These are phyloP conservation scores for Neotoma lepida DNA, from an alignment of 2,113 vertebrate genomes.

Conservation along the genomic window DNA sequence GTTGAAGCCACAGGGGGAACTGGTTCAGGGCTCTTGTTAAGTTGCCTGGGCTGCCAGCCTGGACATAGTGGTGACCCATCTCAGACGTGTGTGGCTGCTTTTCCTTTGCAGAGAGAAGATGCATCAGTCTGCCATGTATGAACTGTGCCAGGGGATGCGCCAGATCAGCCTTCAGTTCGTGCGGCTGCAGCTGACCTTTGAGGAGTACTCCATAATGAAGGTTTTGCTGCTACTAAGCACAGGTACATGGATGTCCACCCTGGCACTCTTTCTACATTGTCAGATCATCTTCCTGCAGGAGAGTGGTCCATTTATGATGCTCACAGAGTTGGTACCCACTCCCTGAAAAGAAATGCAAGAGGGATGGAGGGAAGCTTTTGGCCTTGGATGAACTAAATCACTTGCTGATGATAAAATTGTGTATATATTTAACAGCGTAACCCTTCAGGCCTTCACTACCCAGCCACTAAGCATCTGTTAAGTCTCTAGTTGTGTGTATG, in stretches of 20 bases:
- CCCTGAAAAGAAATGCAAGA: background rate
- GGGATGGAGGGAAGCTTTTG: background rate
- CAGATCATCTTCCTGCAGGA: background rate
- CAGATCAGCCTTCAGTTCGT: constrained; percentile 98
- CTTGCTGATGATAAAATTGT: background rate
- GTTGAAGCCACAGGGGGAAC: background rate
- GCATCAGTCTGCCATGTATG: constrained; percentile 99
- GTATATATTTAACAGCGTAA: background rate
- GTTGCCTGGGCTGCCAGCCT: background rate
- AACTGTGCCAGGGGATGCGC: constrained; percentile 98
- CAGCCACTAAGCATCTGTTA: rapidly evolving
- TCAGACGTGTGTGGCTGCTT: background rate
- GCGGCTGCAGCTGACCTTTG: constrained; percentile 96
- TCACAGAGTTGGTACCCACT: background rate
- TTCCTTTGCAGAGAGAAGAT: constrained; percentile 92
- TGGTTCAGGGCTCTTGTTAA: background rate
- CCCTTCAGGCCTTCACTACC: background rate
- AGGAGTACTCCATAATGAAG: constrained; percentile 98
- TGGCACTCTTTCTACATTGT: background rate
- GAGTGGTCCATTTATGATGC: background rate
- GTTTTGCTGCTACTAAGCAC: constrained; percentile 97
- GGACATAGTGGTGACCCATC: rapidly evolving
- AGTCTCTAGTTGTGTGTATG: too few species aligned
- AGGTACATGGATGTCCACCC: constrained; percentile 82
- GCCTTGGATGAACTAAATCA: background rate